Evolutionary conservation across 1,140 invertebrate genomes (phyloP).

Genomic region (Delia radicum): DNA sequence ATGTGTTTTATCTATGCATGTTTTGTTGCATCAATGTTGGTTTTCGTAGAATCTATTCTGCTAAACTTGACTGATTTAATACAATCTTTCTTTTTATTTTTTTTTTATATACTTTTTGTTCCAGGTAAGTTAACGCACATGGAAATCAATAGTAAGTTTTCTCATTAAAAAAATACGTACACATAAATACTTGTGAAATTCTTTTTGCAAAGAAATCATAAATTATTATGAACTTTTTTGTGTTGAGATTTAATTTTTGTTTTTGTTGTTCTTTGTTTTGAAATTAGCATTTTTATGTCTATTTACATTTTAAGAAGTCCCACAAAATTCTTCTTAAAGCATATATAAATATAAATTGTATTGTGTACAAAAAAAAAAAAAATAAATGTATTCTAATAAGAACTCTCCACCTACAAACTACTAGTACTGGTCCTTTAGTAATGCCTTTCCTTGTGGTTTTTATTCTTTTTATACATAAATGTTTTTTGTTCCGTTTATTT

Average conservation of each 20-base stretch:
- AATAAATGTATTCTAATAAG: too few species aligned
- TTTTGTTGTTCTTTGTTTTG: neutral
- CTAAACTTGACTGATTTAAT: slow-evolving; percentile 6
- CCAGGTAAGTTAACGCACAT: slow-evolving; percentile 28
- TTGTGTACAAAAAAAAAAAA: too few species aligned
- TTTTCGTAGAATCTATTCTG: neutral
- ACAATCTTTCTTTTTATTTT: neutral
- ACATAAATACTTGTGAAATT: neutral
- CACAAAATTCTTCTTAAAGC: neutral
- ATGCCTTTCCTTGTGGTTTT: too few species aligned
- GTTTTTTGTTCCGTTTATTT: neutral
- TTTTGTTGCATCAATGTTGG: neutral
- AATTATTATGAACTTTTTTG: neutral
- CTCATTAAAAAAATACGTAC: neutral
- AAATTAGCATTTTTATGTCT: neutral
- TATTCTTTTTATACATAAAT: neutral
- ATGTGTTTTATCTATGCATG: too few species aligned
- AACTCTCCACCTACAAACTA: too few species aligned
- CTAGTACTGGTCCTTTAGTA: too few species aligned
- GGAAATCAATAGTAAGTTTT: slow-evolving; percentile 28
- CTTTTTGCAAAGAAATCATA: neutral
- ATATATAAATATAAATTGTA: too few species aligned
- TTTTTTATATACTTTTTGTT: neutral
- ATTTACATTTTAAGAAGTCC: neutral
- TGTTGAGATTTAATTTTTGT: neutral